Evolutionary conservation across 2,888 invertebrate species (phyloP), one percentile per base, ranked within the genome.

Genomic region (Platycheirus albimanus): DNA sequence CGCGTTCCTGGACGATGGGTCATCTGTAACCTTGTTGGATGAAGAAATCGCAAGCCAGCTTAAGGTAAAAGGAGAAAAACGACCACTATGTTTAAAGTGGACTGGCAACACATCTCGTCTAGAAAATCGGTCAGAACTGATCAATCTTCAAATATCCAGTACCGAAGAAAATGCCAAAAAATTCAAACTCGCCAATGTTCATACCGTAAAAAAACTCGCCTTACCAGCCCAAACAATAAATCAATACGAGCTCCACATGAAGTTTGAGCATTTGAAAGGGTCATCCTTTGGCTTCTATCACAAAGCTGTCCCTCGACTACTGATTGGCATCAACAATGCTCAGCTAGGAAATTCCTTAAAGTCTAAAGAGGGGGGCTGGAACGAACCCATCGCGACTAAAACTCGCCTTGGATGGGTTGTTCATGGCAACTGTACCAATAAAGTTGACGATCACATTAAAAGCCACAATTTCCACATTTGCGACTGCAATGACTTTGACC

Each of bases 381-480:
- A 43, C 1, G 28, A 61, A 3, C 54, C 63, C 3, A 43, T 74
- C 1, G 74, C 69, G 2, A 51, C 70, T 0, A 61, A 74, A 28
- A 80, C 80, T 5, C 49, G 58, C n/a, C 24, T 76, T 11, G 81
- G 75, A 19, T 81, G 75, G 80, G 51, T 33, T 0, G 19, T 69
- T 1, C 58, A 76, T 28, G 64, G 70, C 8, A 10, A 33, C 1
- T 71, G 17, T n/a, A n/a, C n/a, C n/a, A n/a, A n/a, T n/a, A n/a
- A n/a, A 6, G 7, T 3, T 15, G 41, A 11, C 5, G 33, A 7
- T 11, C 17, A 24, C 47, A 13, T 10, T 24, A 28, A 72, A 38
- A 8, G 17, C 15, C 20, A 41, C 19, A 70, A 30, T 1, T 69
- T 24, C 3, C 85, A 85, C 24, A 52, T n/a, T n/a, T n/a, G n/a